These are phyloP conservation scores for Trichoplusia ni DNA, from an alignment of 1,140 invertebrate genomes.

Conservation along the genomic window DNA sequence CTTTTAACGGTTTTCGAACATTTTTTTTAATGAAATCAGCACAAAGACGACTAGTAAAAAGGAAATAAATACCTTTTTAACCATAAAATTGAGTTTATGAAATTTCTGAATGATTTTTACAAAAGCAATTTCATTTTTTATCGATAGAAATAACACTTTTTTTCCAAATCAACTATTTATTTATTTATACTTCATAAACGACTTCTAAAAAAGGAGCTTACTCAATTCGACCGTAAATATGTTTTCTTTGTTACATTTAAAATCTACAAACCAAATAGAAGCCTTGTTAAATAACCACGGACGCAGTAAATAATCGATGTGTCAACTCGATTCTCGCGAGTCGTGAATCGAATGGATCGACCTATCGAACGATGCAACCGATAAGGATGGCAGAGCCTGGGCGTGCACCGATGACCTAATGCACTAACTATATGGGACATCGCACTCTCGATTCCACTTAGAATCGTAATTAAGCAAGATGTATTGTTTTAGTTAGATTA, in stretches of 20 bases:
- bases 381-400: slow-evolving; percentile 32
- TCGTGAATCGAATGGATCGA: slow-evolving; percentile 47
- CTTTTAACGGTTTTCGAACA: slow-evolving; percentile 3
- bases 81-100: too few relatives aligned
- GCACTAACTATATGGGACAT: slow-evolving; percentile 74
- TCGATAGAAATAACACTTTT: too few relatives aligned
- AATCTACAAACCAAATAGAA: neutral
- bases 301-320: slow-evolving; percentile 38
- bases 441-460: slow-evolving; percentile 49
- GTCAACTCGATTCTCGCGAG: slow-evolving; percentile 42
- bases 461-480: slow-evolving; percentile 68
- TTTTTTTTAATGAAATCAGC: neutral
- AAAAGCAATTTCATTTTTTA: too few relatives aligned
- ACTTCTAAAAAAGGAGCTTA: too few relatives aligned
- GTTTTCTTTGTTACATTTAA: neutral
- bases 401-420: slow-evolving; percentile 63
- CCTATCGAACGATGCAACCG: slow-evolving; percentile 41
- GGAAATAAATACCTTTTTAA: too few relatives aligned
- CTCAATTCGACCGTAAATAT: too few relatives aligned
- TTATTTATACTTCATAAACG: too few relatives aligned
- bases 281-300: neutral
- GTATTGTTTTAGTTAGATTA: slow-evolving; percentile 39
- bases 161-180: too few relatives aligned
- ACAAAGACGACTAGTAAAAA: too few relatives aligned
- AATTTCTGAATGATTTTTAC: too few relatives aligned